These are phyloP conservation scores for Pocota personata DNA, from an alignment of 2,888 invertebrate genomes.

Conservation along the genomic window DNA sequence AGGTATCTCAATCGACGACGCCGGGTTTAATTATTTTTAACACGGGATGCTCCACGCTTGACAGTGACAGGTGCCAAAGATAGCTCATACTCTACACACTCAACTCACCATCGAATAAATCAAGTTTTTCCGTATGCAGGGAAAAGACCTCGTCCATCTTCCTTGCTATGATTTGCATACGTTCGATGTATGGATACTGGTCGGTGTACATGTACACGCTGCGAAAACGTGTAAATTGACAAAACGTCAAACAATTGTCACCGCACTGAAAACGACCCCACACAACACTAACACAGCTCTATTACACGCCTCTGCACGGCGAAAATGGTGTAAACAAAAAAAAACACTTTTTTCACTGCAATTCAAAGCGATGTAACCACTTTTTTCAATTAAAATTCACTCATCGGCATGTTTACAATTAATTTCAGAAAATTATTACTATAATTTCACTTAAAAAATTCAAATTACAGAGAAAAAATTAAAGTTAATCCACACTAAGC, in stretches of 20 bases:
- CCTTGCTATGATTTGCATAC: slow-evolving; percentile 66
- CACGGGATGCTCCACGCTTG: slow-evolving; percentile 23
- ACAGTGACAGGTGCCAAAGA: slow-evolving; percentile 49
- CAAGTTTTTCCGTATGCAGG: slow-evolving; percentile 80
- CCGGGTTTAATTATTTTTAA: slow-evolving; percentile 22
- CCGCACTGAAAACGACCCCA: slow-evolving; percentile 29
- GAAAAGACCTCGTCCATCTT: slow-evolving; percentile 82
- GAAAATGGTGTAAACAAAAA: slow-evolving; percentile 70
- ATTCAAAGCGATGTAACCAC: slow-evolving; percentile 39
- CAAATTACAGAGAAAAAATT: background rate
- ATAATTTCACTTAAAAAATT: slow-evolving; percentile 1
- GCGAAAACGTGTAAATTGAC: slow-evolving; percentile 56
- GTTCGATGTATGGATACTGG: slow-evolving; percentile 49
- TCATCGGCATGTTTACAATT: background rate
- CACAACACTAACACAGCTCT: background rate
- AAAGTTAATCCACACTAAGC: slow-evolving; percentile 15
- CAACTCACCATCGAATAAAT: slow-evolving; percentile 80
- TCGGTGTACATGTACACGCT: slow-evolving; percentile 54
- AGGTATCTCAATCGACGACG: background rate
- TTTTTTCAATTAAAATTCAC: slow-evolving; percentile 46
- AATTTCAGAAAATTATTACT: background rate
- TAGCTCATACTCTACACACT: background rate
- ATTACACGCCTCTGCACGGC: slow-evolving; percentile 48
- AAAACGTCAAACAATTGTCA: slow-evolving; percentile 66
- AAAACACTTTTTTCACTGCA: slow-evolving; percentile 47